Percentiles rank a stretch among this genome's conserved stretches.
Evolutionary conservation across 2,888 invertebrate species (phyloP).

Genomic region (Gibbula magus): DNA sequence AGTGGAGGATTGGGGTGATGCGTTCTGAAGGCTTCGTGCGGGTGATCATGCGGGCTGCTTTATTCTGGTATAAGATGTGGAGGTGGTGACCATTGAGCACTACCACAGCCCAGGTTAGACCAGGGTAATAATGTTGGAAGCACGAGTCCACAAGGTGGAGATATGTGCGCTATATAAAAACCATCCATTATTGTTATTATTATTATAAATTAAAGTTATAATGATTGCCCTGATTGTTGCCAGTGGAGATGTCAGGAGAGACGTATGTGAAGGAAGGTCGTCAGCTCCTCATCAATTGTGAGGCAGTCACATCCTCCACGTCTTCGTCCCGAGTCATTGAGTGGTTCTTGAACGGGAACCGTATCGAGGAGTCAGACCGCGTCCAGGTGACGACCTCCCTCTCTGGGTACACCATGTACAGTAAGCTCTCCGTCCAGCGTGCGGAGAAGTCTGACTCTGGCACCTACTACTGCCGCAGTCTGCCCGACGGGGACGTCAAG

Average conservation of each 20-base stretch:
- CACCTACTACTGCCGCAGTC: conserved; percentile 41
- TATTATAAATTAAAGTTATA: neutral
- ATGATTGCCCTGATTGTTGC: neutral
- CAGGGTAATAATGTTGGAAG: no score
- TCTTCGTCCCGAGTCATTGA: conserved; percentile 31
- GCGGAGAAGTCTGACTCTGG: conserved; percentile 28
- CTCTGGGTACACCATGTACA: conserved; percentile 26
- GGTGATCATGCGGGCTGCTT: no score
- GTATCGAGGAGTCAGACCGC: neutral
- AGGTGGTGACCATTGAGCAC: no score
- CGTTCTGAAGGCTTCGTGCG: no score
- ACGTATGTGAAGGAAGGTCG: conserved; percentile 28
- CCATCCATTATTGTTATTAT: neutral
- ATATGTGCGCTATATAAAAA: no score
- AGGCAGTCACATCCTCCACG: conserved; percentile 25
- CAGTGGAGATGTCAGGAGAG: conserved; percentile 37
- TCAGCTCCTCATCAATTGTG: conserved; percentile 32
- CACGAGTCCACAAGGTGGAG: no score
- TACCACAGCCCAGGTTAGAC: no score
- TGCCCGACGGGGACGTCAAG: conserved; percentile 34
- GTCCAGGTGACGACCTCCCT: neutral
- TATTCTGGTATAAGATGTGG: no score
- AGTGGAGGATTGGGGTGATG: no score
- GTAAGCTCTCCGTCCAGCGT: conserved; percentile 33
- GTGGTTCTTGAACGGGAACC: conserved; percentile 40